Evolutionary conservation across 23 tunicate species (phyloP), one percentile per base, ranked within the genome.

Genomic region (Styela clava): DNA sequence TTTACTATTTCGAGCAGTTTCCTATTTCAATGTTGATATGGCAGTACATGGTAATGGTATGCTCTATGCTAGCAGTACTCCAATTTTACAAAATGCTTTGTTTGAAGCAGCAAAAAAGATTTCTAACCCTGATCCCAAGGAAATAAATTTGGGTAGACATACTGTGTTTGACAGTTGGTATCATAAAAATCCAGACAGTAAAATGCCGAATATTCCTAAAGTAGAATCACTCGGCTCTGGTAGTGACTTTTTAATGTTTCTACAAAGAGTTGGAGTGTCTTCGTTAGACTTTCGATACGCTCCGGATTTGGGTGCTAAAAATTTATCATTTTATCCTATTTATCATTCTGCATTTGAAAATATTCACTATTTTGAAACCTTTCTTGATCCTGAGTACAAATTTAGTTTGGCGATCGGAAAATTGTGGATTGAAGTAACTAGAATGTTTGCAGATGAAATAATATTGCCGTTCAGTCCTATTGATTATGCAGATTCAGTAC

Each of bases 81-180:
- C 98, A 0, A 74, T 32, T 9, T 56, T 93, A 0, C 65, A 74
- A 7, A 78, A 71, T 76, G 64, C 88, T 9, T 67, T 93, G 34
- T 84, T 34, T 62, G 69, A 84, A 2, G 69, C 79, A 16, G 77
- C 98, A 2, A 87, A 84, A 34, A 34, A 62, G 23, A 78, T 88
- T 27, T 65, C 79, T 26, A 93, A 93, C 76, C 98, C 98, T 1
- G 69, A 77, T 62, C 52, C 62, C 2, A 22, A 68, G 16, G 98
- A 93, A 81, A 25, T 74, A 31, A 33, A 19, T 23, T 69, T 74
- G 1, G 82, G 78, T 20, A 76, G 98, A 67, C 52, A 81, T 3
- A 70, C 89, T 1, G 93, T 93, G 61, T 93, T 68, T 84, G 98
- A 93, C 64, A 93, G 93, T 2, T 93, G 98, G 98, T 64, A 82